Evolutionary conservation across 2,113 vertebrate genomes (phyloP), one percentile per base, ranked within the genome.

Genomic region (Ceratotherium simum): DNA sequence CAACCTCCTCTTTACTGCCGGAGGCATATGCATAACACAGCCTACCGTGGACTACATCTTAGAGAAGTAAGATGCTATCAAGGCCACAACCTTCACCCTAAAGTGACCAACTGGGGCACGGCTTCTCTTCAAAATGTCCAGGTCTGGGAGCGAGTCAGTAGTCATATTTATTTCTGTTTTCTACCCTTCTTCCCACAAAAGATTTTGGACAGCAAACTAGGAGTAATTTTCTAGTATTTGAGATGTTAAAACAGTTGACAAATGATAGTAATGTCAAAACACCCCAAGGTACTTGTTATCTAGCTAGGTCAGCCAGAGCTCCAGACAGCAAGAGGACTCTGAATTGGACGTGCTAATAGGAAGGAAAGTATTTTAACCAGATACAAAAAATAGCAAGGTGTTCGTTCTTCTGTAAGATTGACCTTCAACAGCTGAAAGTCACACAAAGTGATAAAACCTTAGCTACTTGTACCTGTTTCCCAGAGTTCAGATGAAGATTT

Each of bases 401-500:
- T 72, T 64, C 75, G 69, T 95, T 81, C 65, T 95, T 82, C 67
- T 13, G 3, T n/a, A 92, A 39, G 36, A 83, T 0, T 2, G 8
- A 85, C 73, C 51, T 86, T 92, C 31, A 64, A 51, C 27, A 96
- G 29, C 64, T 70, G 58, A 89, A 91, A 82, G 62, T 85, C 81
- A 79, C 17, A 48, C 29, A 25, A 75, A 46, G 51, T 54, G 54
- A n/a, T 69, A 31, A 84, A 65, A 87, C 20, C 9, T 33, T 42
- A 10, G 36, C 7, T n/a, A 4, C 6, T 3, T 56, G 13, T 23
- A 67, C 31, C 64, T 48, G 27, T 42, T 86, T 86, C 14, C 51
- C 46, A 70, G 25, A 90, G 70, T 80, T 75, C 67, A 75, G 36
- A 73, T 42, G 48, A 86, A 82, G 8, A 29, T 9, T 16, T 78